Conservation (phyloP, 2,888 invertebrate genomes). For the Fragum whitleyi region DNA sequence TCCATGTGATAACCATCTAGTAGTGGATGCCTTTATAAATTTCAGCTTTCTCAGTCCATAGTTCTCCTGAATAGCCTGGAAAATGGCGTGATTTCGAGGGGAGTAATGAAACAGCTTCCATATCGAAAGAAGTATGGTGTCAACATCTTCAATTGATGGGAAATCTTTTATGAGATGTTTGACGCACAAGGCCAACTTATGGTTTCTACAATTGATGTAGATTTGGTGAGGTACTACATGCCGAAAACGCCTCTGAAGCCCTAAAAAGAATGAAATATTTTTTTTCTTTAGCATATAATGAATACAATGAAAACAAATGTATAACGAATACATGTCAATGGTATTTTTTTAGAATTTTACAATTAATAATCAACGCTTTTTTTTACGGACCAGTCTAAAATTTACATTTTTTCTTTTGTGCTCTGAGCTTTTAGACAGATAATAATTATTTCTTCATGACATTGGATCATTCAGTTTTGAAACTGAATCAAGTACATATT, state of each 20-base stretch:
- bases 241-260: slow-evolving; percentile 46
- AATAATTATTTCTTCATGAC: no score
- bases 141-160: slow-evolving; percentile 37
- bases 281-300: no score
- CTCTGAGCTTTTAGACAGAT: no score
- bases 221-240: slow-evolving; percentile 36
- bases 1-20: slow-evolving; percentile 56
- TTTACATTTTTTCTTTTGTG: no score
- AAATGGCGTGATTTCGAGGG: slow-evolving; percentile 34
- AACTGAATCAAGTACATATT: no score
- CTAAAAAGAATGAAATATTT: no score
- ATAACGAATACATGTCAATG: no score
- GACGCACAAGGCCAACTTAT: slow-evolving; percentile 53
- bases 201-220: slow-evolving; percentile 56
- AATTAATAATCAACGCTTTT: no score
- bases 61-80: slow-evolving; percentile 37
- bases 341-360: no score
- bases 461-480: no score
- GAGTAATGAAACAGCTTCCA: slow-evolving; percentile 55
- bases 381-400: no score
- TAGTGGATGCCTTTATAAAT: slow-evolving; percentile 45
- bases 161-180: slow-evolving; percentile 50
- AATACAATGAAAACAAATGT: no score
- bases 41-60: slow-evolving; percentile 41
- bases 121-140: slow-evolving; percentile 33